These are phyloP conservation scores for Drosophila monieri DNA, from an alignment of 2,888 invertebrate species.

Conservation along the genomic window DNA sequence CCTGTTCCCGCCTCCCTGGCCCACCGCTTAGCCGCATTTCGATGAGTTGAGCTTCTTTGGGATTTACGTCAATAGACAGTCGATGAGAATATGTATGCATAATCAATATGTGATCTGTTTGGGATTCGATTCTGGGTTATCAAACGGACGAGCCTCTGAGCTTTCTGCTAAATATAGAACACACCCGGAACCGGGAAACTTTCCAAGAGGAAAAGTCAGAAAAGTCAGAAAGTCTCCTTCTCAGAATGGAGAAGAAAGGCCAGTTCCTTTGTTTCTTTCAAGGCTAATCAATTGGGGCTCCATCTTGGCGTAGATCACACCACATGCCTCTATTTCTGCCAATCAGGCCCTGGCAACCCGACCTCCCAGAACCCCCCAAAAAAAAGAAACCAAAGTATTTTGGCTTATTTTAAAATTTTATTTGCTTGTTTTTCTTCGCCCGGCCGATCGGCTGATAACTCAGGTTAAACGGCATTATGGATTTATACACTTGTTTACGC, in stretches of 20 bases:
- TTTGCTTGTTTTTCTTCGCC: constrained; percentile 58
- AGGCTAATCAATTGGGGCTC: constrained; percentile 6
- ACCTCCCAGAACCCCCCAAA: neutral
- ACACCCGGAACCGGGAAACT: constrained; percentile 43
- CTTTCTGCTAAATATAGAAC: constrained; percentile 55
- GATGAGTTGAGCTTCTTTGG: constrained; percentile 49
- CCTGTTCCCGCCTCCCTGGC: constrained; percentile 20
- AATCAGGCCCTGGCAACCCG: constrained; percentile 71
- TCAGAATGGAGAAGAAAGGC: neutral
- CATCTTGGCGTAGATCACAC: constrained; percentile 23
- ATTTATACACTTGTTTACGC: constrained; percentile 74
- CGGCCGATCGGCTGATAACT: constrained; percentile 58
- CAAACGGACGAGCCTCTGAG: constrained; percentile 42
- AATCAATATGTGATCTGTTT: constrained; percentile 24
- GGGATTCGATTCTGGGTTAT: constrained; percentile 32
- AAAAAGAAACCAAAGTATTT: constrained; percentile 17
- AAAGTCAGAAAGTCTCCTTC: no score
- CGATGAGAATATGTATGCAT: constrained; percentile 19
- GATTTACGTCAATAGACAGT: constrained; percentile 59
- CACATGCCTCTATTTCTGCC: constrained; percentile 13
- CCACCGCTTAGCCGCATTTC: constrained; percentile 37
- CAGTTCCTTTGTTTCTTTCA: neutral
- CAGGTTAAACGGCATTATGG: constrained; percentile 64
- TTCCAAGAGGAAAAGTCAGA: neutral
- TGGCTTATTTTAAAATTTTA: constrained; percentile 49